Base-by-base conservation (phyloP, 2,888 invertebrate genomes). In the Drosophila monieri region DNA sequence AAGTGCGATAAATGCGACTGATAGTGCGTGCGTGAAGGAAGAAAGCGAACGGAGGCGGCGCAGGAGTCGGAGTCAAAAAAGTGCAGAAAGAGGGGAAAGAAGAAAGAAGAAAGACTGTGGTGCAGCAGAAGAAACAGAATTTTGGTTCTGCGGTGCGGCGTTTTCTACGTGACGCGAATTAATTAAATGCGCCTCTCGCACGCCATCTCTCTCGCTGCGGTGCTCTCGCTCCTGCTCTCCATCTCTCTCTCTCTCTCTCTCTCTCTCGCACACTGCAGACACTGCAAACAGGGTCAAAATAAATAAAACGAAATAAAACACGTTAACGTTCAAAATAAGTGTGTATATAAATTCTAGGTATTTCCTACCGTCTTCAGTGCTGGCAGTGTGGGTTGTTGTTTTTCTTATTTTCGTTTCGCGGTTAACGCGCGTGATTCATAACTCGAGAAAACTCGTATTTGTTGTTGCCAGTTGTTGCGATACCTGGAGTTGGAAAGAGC, bases 251-350 rank as follows among this genome's bases (percentile, higher is more conserved):
- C 25, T 1, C 25, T 25, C 25, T 69, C 15, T 2, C n/a, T 70
- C 74, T 18, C 18, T 18, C 18, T 18, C 1, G 18, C 18, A 1
- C 18, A 18, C 18, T 18, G 18, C 18, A 18, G 18, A 71, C 71
- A 76, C 83, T 60, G 76, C 88, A 73, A 88, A 88, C 84, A 84
- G 73, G 80, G 88, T 84, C 88, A 84, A 88, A 84, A 84, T 86
- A 80, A 84, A 41, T 41, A 80, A 70, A 67, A 84, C 71, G 64
- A 74, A 80, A 77, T 72, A 72, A 85, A 37, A 65, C 51, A 56
- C 49, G 56, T 73, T 41, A 39, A 39, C 46, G 32, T 30, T 37
- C 55, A 32, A 43, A 49, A 39, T 49, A 48, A 37, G 32, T 44
- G 41, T 67, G 71, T 68, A 54, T 62, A 74, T 79, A 53, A 77